A percentile compares a stretch with the other conserved stretches of the same genome.
These are phyloP conservation scores for Remorina albescens DNA, from an alignment of 2,797 vertebrate genomes.

Conservation along the genomic window DNA sequence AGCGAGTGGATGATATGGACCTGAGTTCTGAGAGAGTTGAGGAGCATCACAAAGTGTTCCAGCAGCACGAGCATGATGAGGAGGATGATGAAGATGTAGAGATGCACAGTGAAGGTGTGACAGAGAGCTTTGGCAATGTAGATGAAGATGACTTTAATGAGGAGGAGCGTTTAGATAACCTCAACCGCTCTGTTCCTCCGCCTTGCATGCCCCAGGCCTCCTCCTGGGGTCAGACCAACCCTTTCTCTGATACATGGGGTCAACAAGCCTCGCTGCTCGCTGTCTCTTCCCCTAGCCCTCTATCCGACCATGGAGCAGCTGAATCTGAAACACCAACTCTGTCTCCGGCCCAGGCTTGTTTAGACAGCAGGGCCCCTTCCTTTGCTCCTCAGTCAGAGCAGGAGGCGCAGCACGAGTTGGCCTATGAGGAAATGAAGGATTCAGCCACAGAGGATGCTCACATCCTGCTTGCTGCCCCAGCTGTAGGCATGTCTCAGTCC, in stretches of 20 bases:
- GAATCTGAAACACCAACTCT: slow-evolving; percentile 76
- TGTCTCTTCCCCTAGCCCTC: slow-evolving; percentile 67
- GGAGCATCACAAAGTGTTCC: slow-evolving; percentile 62
- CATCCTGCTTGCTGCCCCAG: slow-evolving; percentile 38
- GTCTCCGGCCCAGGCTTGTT: slow-evolving; percentile 76
- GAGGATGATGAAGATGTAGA: slow-evolving; percentile 84
- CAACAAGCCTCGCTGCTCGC: slow-evolving; percentile 63
- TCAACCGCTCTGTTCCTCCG: slow-evolving; percentile 64
- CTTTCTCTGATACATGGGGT: slow-evolving; percentile 81
- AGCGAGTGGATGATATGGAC: slow-evolving; percentile 77
- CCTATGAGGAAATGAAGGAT: slow-evolving; percentile 46
- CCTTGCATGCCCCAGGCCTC: slow-evolving; percentile 58
- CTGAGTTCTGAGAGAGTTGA: slow-evolving; percentile 78
- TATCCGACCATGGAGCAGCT: slow-evolving; percentile 69
- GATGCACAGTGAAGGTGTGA: slow-evolving; percentile 81
- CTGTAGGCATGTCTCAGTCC: slow-evolving; percentile 79
- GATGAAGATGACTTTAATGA: slow-evolving; percentile 79
- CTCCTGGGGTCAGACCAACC: slow-evolving; percentile 80
- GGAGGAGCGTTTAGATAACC: slow-evolving; percentile 77
- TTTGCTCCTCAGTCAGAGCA: slow-evolving; percentile 55
- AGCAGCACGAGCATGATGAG: slow-evolving; percentile 64
- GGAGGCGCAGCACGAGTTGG: slow-evolving; percentile 31
- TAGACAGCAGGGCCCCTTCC: slow-evolving; percentile 63
- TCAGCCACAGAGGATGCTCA: slow-evolving; percentile 46
- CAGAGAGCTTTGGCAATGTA: slow-evolving; percentile 74